Conservation (phyloP, 2,113 vertebrate genomes). For the Cephalopterus ornatus region DNA sequence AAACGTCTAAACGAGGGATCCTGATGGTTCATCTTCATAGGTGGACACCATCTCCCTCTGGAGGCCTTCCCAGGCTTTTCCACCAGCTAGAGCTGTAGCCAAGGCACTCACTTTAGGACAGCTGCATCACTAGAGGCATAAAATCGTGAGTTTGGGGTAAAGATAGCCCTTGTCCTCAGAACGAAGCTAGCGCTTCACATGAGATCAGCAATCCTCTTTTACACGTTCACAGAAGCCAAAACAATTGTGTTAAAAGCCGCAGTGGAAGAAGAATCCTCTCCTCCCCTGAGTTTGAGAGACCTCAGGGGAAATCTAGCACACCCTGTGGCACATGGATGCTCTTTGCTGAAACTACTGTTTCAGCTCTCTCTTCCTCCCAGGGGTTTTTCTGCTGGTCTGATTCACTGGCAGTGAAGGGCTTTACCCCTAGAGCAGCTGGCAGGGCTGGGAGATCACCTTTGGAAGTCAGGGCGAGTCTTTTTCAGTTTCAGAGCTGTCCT, state of each 20-base stretch:
- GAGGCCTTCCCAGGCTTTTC: conserved; percentile 46
- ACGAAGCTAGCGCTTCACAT: background rate
- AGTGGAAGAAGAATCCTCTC: background rate
- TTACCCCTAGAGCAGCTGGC: background rate
- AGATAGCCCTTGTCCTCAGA: background rate
- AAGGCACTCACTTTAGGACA: background rate
- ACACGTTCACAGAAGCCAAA: background rate
- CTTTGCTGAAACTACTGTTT: background rate
- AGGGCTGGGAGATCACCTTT: background rate
- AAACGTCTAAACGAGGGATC: background rate
- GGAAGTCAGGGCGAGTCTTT: rapidly evolving
- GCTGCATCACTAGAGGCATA: background rate
- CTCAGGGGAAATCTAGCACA: background rate
- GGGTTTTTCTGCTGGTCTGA: background rate
- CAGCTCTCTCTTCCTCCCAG: background rate
- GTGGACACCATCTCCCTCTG: conserved; percentile 59
- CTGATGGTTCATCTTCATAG: background rate
- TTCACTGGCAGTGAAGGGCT: background rate
- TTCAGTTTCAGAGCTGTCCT: background rate
- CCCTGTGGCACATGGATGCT: background rate
- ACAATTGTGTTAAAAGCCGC: background rate
- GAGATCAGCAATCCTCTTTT: background rate
- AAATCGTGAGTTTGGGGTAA: background rate
- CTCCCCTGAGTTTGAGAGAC: background rate
- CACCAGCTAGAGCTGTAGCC: background rate